phyloP scores from a whole-genome alignment of 2,888 invertebrate species.

The Philereme vetulata region DNA sequence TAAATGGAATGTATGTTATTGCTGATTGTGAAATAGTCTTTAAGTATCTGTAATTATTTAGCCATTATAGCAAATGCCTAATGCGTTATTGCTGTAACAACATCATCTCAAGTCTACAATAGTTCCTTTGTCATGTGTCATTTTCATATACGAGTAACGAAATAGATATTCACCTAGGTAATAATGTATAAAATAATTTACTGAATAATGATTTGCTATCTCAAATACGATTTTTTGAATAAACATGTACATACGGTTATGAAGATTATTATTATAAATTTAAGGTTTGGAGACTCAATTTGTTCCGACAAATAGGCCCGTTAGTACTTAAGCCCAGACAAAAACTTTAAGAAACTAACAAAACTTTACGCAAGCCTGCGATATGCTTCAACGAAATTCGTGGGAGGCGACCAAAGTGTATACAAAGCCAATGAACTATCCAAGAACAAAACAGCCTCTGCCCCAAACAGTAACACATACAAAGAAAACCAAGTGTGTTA shows the following conservation, averaged over 20 bases:
- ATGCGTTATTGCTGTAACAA: constrained; percentile 57
- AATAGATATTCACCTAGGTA: constrained; percentile 65
- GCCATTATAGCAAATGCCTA: constrained; percentile 63
- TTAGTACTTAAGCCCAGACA: not conserved
- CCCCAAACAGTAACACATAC: constrained; percentile 11
- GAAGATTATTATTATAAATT: constrained; percentile 41
- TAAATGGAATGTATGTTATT: constrained; percentile 59
- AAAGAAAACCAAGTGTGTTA: constrained; percentile 6
- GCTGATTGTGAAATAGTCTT: constrained; percentile 58
- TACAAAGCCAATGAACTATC: constrained; percentile 6
- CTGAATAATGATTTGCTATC: constrained; percentile 80
- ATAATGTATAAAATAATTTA: constrained; percentile 74
- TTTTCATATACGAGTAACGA: constrained; percentile 76
- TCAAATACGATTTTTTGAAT: constrained; percentile 81
- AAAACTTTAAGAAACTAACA: not conserved
- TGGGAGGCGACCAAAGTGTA: not conserved
- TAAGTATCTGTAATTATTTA: constrained; percentile 59
- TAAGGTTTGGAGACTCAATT: not conserved
- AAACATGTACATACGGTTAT: constrained; percentile 75
- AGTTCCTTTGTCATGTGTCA: constrained; percentile 84
- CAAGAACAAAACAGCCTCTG: not conserved
- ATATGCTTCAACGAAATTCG: not conserved
- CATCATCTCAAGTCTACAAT: constrained; percentile 78
- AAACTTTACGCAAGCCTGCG: not conserved
- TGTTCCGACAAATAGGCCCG: not conserved